A percentile compares a stretch with the other conserved stretches of the same genome.
These are phyloP conservation scores for Agraylea sexmaculata DNA, from an alignment of 1,140 invertebrate species.

Conservation along the genomic window DNA sequence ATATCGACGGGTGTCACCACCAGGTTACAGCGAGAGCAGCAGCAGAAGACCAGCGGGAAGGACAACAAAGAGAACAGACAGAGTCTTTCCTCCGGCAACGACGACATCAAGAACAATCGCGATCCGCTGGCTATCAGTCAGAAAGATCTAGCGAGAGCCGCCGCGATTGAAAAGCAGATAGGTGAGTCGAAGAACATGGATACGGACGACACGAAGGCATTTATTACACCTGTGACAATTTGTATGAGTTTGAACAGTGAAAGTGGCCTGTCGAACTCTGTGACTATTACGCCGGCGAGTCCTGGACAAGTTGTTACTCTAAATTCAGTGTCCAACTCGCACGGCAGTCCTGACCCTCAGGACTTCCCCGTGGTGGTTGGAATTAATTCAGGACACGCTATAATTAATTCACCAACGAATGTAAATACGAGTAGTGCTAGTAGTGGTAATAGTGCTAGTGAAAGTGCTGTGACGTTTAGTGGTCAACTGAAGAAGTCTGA, in stretches of 20 bases:
- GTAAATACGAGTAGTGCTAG: slow-evolving; percentile 10
- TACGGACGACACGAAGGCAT: slow-evolving; percentile 14
- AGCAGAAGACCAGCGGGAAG: slow-evolving; percentile 44
- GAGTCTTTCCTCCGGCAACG: slow-evolving; percentile 19
- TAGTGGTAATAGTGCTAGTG: slow-evolving; percentile 9
- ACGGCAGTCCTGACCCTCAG: slow-evolving; percentile 13
- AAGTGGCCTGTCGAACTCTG: slow-evolving; percentile 5
- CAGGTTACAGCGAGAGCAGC: slow-evolving; percentile 64
- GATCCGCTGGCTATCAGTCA: slow-evolving; percentile 24
- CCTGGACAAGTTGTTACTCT: slow-evolving; percentile 9
- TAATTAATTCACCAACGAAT: slow-evolving; percentile 12
- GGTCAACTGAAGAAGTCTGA: slow-evolving; percentile 21
- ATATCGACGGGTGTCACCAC: slow-evolving; percentile 65
- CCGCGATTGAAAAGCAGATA: slow-evolving; percentile 17
- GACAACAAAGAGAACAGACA: slow-evolving; percentile 21
- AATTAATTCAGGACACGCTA: slow-evolving; percentile 16
- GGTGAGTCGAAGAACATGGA: slow-evolving; percentile 10
- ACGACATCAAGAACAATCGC: slow-evolving; percentile 26
- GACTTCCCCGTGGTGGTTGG: slow-evolving; percentile 19
- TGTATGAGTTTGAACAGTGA: slow-evolving; percentile 11
- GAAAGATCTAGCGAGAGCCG: slow-evolving; percentile 19
- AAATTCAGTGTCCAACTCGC: slow-evolving; percentile 10
- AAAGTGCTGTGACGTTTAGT: slow-evolving; percentile 21
- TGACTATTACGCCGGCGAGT: slow-evolving; percentile 7
- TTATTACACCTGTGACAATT: slow-evolving; percentile 18